Base-by-base conservation (phyloP, 2,888 invertebrate genomes). In the Miltochrista miniata region DNA sequence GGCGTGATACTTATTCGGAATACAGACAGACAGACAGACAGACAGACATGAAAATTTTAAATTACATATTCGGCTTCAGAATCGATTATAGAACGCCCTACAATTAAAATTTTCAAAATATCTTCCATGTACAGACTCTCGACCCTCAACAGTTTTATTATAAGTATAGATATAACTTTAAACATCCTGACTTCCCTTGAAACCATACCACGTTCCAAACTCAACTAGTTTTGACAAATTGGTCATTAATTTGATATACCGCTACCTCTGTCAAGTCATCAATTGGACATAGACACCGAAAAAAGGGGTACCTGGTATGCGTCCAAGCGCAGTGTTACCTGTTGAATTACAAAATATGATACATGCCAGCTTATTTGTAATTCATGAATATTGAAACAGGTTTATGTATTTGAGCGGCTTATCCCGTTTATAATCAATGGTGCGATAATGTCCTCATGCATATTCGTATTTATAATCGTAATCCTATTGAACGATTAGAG, bases 401-500 rank as follows among this genome's bases (percentile, higher is more conserved):
- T 61, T 45, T 50, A 46, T 50, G 57, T 70, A 69, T 74, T 72
- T 76, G 71, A 71, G 71, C 72, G 66, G 72, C 67, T 82, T 81
- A 88, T 85, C 79, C 81, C 74, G 83, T 86, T 87, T 73, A 74
- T 71, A 81, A 78, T 77, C 83, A 87, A 87, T 84, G 83, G 75
- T 61, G 75, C 77, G 86, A 85, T 87, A 87, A 82, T 74, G 72
- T 72, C 68, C 82, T 85, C 83, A 85, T 83, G 79, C 81, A 82
- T 85, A 85, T 85, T 85, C 84, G 76, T 83, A 73, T 72, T 76
- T 72, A 78, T 84, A 87, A 86, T 83, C 77, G 78, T 86, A 85
- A 87, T 84, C 81, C 79, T 75, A 86, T 87, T 85, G 86, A 87
- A 75, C 84, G 88, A 89, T 90, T 90, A 88, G 75, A 70, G 78